Conservation (phyloP, 2,888 invertebrate genomes). For the Perizoma affinitatum region DNA sequence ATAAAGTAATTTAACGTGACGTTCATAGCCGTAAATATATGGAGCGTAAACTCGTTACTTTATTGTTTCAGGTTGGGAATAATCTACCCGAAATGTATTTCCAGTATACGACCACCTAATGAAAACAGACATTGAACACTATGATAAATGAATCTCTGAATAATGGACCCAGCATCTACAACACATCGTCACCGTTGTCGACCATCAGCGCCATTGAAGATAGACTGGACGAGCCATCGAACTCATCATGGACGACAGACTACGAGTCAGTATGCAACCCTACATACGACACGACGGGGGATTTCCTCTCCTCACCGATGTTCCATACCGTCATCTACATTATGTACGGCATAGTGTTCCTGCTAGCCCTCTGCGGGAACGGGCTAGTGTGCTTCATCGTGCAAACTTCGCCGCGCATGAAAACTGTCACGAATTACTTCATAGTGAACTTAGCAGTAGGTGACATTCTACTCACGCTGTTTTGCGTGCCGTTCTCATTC, state of each 20-base stretch:
- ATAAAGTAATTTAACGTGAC: no score
- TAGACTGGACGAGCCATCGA: conserved; percentile 39
- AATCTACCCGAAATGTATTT: conserved; percentile 13
- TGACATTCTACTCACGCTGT: conserved; percentile 94
- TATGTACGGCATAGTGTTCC: conserved; percentile 88
- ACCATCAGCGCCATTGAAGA: conserved; percentile 36
- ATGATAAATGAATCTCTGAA: conserved; percentile 56
- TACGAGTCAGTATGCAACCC: conserved; percentile 53
- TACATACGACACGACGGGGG: conserved; percentile 46
- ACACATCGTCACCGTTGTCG: conserved; percentile 31
- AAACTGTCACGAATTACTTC: conserved; percentile 96
- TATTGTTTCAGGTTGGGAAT: conserved; percentile 33
- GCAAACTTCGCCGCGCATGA: conserved; percentile 92
- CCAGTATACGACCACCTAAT: conserved; percentile 15
- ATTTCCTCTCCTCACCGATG: conserved; percentile 70
- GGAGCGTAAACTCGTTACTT: neutral
- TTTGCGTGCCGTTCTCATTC: conserved; percentile 96
- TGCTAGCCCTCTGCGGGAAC: conserved; percentile 89
- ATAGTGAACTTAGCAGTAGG: conserved; percentile 95
- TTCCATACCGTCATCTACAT: conserved; percentile 87
- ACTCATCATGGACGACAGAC: conserved; percentile 55
- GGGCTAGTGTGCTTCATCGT: conserved; percentile 94
- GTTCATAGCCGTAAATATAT: no score
- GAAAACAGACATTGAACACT: conserved; percentile 40
- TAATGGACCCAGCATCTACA: conserved; percentile 48